phyloP scores from a whole-genome alignment of 2,113 vertebrate genomes.

The Opisthocomus hoazin region DNA sequence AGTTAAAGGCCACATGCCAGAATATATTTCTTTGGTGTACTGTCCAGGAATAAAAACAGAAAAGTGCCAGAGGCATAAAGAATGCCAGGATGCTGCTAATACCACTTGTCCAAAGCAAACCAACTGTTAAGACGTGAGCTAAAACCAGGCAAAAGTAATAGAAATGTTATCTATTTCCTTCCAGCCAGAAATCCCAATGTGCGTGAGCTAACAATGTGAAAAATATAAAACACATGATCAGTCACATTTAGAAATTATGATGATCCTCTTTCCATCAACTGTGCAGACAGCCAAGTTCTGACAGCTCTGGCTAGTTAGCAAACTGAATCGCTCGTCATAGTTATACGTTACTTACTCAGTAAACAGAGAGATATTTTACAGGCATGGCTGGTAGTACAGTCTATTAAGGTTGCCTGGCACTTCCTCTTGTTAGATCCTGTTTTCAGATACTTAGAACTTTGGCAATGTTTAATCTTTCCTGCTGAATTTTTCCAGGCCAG shows the following conservation, averaged over 20 bases:
- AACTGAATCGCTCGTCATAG: not conserved
- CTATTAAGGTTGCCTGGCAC: not conserved
- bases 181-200: constrained; percentile 1
- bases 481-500: not conserved
- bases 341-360: not conserved
- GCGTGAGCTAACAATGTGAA: not conserved
- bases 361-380: not conserved
- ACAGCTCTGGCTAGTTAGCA: constrained; percentile 24
- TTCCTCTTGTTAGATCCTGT: not conserved
- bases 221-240: constrained; percentile 13
- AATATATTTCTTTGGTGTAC: not conserved
- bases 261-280: not conserved
- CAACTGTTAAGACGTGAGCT: not conserved
- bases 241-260: constrained; percentile 28
- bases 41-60: constrained; percentile 13
- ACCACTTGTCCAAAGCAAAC: not conserved
- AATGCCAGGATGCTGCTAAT: constrained; percentile 1
- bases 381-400: not conserved
- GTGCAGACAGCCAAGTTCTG: constrained; percentile 16
- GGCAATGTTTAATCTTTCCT: not conserved
- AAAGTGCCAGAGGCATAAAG: not conserved
- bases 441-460: not conserved
- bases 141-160: constrained; percentile 12
- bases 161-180: not conserved
- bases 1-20: not conserved